Evolutionary conservation across 2,888 invertebrate genomes (phyloP), one percentile per base, ranked within the genome.

Genomic region (Caenorhabditis japonica): DNA sequence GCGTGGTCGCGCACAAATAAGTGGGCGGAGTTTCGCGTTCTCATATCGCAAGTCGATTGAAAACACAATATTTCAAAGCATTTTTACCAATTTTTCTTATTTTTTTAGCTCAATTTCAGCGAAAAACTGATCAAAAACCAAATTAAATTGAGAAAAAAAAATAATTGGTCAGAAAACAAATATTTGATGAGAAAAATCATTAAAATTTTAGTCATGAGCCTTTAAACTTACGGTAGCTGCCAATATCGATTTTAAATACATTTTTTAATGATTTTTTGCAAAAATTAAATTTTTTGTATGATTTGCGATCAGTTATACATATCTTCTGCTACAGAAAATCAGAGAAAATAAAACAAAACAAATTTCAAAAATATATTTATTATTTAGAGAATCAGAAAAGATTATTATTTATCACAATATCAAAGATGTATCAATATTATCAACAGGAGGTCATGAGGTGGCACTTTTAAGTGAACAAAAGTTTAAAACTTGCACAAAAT

Each of bases 371-470:
- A 23, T 43, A 41, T 19, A 15, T 4, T 23, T 27, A 27, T 12
- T 46, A 27, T 44, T 27, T 7, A 27, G 23, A 44, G 33, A 21
- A 12, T 47, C 33, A 33, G 49, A 13, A 33, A 30, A n/a, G 33
- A 46, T 34, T 7, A 39, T n/a, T 30, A 17, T 43, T 13, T 39
- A 51, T 38, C 41, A 43, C 23, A 51, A 53, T n/a, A 21, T 8
- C 23, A 21, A 34, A 25, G 47, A 52, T 17, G n/a, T n/a, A n/a
- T n/a, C n/a, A n/a, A n/a, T n/a, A n/a, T n/a, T n/a, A n/a, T n/a
- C n/a, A n/a, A n/a, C n/a, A n/a, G 52, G 64, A 56, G 64, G 64
- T 64, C 64, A 64, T 64, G 64, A 64, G 34, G 38, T 64, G 64
- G 64, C 64, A 64, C 64, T 64, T 68, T 58, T 30, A 34, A 68